Percentiles rank a stretch among this genome's conserved stretches.
Conservation (phyloP, 2,113 vertebrate species). For the Trematomus loennbergii region DNA sequence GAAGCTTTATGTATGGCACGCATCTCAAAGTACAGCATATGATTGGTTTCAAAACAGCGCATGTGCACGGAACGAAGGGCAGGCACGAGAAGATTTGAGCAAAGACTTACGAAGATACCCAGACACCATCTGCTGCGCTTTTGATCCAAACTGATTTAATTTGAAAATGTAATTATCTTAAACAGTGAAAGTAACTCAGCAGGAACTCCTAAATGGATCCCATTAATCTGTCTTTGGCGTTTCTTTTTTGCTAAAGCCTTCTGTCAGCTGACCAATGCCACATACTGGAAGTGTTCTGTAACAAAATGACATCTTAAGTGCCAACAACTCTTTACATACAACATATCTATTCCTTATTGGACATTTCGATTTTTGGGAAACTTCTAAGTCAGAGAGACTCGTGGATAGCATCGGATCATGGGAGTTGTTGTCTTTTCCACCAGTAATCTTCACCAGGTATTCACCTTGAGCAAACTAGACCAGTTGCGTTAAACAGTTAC, state of each 20-base stretch:
- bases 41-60: constrained; percentile 48
- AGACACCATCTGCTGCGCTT: constrained; percentile 45
- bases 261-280: neutral
- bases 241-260: constrained; percentile 15
- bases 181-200: constrained; percentile 22
- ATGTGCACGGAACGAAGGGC: constrained; percentile 26
- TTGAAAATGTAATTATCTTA: constrained; percentile 36
- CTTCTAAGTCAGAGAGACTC: neutral
- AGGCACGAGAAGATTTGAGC: constrained; percentile 15
- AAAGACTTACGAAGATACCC: constrained; percentile 39
- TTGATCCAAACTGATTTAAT: constrained; percentile 45
- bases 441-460: too few species aligned
- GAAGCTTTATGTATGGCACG: constrained; percentile 24
- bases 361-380: neutral
- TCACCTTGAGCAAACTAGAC: too few species aligned
- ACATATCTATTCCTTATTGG: neutral
- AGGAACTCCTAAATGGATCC: constrained; percentile 2
- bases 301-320: neutral
- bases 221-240: constrained; percentile 28
- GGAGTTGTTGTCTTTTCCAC: too few species aligned
- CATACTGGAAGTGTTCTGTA: neutral
- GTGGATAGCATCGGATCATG: neutral
- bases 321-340: neutral
- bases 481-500: too few species aligned
- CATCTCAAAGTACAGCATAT: constrained; percentile 26